These are phyloP conservation scores for Sinosuthora webbiana DNA, from an alignment of 2,113 vertebrate genomes.

Conservation along the genomic window DNA sequence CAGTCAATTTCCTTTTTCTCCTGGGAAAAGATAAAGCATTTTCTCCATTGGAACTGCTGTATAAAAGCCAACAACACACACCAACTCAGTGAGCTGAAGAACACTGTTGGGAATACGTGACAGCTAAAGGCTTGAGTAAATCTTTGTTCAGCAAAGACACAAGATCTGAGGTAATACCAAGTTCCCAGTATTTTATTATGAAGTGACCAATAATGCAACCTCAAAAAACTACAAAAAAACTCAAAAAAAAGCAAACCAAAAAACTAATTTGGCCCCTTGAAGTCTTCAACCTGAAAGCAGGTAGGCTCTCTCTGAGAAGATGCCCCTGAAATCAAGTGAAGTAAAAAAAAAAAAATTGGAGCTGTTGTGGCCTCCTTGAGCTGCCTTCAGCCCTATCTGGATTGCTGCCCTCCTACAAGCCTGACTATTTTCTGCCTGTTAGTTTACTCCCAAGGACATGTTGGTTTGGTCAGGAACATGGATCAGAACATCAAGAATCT, in stretches of 20 bases:
- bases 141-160: not conserved
- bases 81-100: not conserved
- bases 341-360: not conserved
- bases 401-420: not conserved
- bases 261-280: not conserved
- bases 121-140: not conserved
- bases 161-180: not conserved
- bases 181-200: not conserved
- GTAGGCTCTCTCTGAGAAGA: not conserved
- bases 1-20: not conserved
- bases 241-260: too few species aligned
- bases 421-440: not conserved
- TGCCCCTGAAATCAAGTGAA: not conserved
- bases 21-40: not conserved
- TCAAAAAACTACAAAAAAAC: too few species aligned
- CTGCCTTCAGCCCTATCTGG: not conserved
- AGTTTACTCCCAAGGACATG: not conserved
- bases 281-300: not conserved
- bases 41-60: not conserved
- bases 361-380: not conserved
- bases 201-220: not conserved
- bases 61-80: not conserved
- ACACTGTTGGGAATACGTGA: not conserved
- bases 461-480: not conserved
- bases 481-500: not conserved